phyloP scores from a whole-genome alignment of 2,113 vertebrate species.

The Fulmarus glacialis region DNA sequence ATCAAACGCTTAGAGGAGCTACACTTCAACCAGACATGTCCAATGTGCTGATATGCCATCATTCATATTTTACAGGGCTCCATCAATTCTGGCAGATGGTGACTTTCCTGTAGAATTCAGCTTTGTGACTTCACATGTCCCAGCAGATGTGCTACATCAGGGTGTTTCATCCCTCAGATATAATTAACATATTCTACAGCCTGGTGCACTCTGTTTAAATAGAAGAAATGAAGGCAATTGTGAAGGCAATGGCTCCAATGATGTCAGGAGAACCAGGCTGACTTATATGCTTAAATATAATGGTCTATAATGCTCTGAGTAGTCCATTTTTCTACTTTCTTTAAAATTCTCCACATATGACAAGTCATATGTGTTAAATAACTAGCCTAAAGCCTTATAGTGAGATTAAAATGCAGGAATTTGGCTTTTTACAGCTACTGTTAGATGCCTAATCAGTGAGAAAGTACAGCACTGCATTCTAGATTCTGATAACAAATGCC shows the following conservation, averaged over 20 bases:
- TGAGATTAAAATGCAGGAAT: neutral
- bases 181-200: neutral
- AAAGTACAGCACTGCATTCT: neutral
- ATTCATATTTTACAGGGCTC: neutral
- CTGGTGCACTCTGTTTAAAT: neutral
- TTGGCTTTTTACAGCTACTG: neutral
- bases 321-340: neutral
- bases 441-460: neutral
- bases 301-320: neutral
- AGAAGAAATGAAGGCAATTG: neutral
- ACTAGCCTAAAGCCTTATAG: neutral
- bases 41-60: neutral
- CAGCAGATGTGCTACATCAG: neutral
- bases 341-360: neutral
- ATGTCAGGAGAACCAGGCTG: neutral
- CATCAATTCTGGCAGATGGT: fast-evolving
- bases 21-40: neutral
- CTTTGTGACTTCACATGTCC: neutral
- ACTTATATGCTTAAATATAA: neutral
- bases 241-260: neutral
- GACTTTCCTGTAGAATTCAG: neutral
- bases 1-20: neutral
- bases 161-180: neutral
- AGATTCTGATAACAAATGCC: neutral
- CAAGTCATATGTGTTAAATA: neutral